phyloP scores from a whole-genome alignment of 2,797 vertebrate genomes.

The Gallinago nigripennis region DNA sequence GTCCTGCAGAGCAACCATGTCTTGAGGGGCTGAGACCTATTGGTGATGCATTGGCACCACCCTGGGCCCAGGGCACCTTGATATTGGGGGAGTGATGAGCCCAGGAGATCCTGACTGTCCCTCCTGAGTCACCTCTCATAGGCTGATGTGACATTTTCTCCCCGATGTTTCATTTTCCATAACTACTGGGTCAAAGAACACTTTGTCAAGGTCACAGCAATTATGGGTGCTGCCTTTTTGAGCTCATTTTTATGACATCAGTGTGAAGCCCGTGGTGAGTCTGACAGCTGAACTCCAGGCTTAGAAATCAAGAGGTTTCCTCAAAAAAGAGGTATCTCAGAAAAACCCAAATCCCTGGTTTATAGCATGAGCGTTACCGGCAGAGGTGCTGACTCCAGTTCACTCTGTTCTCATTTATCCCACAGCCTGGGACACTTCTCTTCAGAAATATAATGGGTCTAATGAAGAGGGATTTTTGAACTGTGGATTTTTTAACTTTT shows the following conservation, averaged over 20 bases:
- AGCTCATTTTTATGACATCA: neutral
- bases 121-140: neutral
- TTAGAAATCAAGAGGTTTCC: neutral
- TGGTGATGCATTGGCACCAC: neutral
- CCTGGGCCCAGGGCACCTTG: neutral
- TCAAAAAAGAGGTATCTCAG: neutral
- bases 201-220: neutral
- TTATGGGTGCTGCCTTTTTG: neutral
- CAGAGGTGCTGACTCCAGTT: neutral
- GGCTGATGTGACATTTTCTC: neutral
- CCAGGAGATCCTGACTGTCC: neutral
- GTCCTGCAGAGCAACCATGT: neutral
- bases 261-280: fast-evolving
- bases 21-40: neutral
- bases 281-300: neutral
- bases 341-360: neutral
- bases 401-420: neutral
- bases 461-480: neutral
- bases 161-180: neutral
- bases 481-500: too few species aligned
- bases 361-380: neutral
- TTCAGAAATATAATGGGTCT: neutral
- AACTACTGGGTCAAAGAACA: neutral
- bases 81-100: neutral
- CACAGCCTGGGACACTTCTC: neutral